Conservation (phyloP, 37 sponge, comb jelly and placozoan genomes). For the Oopsacas minuta region DNA sequence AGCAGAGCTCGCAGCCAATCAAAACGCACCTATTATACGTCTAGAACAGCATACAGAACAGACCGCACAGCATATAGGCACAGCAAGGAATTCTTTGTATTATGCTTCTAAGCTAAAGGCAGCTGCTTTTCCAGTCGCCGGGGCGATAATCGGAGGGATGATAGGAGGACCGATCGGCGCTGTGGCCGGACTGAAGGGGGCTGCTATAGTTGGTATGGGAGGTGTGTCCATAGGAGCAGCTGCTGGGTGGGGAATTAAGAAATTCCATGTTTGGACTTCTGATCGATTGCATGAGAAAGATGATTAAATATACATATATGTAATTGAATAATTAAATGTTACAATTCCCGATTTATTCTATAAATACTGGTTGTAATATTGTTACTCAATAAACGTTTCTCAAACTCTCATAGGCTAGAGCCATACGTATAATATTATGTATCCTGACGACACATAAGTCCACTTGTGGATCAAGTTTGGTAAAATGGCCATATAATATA, state of each 20-base stretch:
- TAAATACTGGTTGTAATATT: too few species aligned
- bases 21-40: neutral
- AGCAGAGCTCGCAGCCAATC: neutral
- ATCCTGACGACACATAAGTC: too few species aligned
- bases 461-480: too few species aligned
- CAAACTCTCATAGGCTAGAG: too few species aligned
- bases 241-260: neutral
- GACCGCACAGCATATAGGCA: neutral
- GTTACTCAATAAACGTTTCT: too few species aligned
- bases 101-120: neutral
- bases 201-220: neutral
- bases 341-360: too few species aligned
- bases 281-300: slow-evolving; percentile 8
- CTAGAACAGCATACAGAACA: neutral
- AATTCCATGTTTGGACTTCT: neutral
- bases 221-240: neutral
- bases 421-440: too few species aligned
- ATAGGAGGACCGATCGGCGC: neutral
- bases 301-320: neutral
- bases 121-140: neutral
- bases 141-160: neutral
- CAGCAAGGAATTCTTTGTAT: neutral
- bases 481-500: too few species aligned
- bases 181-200: neutral
- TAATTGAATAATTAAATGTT: too few species aligned